Base-by-base conservation (phyloP, 2,888 invertebrate species). In the Synanthedon andrenaeformis region DNA sequence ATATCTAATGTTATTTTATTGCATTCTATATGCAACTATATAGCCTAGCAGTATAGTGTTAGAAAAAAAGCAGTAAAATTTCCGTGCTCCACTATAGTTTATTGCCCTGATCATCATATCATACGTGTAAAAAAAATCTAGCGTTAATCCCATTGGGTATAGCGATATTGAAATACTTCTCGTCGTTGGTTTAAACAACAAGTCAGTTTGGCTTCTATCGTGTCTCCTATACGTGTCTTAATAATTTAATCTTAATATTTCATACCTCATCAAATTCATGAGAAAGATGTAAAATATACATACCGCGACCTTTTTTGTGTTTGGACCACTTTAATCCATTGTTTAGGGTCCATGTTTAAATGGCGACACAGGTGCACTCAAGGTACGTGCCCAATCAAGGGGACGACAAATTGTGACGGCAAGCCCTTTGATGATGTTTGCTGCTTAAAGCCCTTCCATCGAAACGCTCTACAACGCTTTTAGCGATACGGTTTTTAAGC, bases 361-460 rank as follows among this genome's bases (percentile, higher is more conserved):
- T 69, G 69, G 76, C 67, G 82, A 68, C 75, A 67, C 79, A 85
- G 85, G 84, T 84, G 85, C 64, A 73, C 63, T 61, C 59, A 59
- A 61, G 59, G 57, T 62, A 63, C 68, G 70, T 69, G 79, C 66
- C 82, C 82, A 83, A 85, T 84, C 84, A 84, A 78, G 76, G 68
- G 69, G 70, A 75, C 74, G 52, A 55, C 55, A 79, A 80, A 81
- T 76, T 76, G 79, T 74, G 67, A 71, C 69, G 72, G 68, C 64
- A 62, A 69, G 69, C 74, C 76, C 79, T 82, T 82, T 81, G 79
- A 80, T 73, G 77, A 66, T 75, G 72, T 80, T 83, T 77, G 72
- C 65, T 56, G 58, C 64, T 64, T 64, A 62, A 64, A 66, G 63
- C 69, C 68, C 67, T 61, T 35, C 51, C 13, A 51, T 49, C 19